A percentile compares a stretch with the other conserved stretches of the same genome.
These are phyloP conservation scores for Ariolimax columbianus DNA, from an alignment of 2,888 invertebrate genomes.

Conservation along the genomic window DNA sequence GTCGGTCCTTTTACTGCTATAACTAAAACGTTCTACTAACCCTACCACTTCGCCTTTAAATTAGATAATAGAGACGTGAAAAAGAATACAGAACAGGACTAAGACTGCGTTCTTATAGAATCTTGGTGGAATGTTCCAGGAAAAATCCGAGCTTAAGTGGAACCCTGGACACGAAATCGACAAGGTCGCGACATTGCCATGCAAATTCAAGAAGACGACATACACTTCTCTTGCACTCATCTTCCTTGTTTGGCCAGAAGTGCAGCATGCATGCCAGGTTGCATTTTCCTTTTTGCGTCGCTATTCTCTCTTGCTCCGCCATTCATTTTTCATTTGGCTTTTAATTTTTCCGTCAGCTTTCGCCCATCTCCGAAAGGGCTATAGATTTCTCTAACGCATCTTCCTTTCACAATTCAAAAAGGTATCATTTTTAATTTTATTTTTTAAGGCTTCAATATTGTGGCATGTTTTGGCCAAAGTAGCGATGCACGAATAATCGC, in stretches of 20 bases:
- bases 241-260: constrained; percentile 34
- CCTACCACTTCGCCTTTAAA: too few species aligned
- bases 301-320: neutral
- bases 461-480: constrained; percentile 28
- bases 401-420: constrained; percentile 1
- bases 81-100: too few species aligned
- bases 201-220: constrained; percentile 17
- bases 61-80: too few species aligned
- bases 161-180: neutral
- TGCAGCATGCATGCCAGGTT: constrained; percentile 23
- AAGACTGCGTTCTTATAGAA: neutral
- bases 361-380: neutral
- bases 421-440: neutral
- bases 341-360: neutral
- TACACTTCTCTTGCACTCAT: constrained; percentile 10
- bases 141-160: neutral
- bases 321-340: constrained; percentile 7
- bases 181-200: constrained; percentile 27
- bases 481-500: constrained; percentile 13
- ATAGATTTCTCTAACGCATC: constrained; percentile 9
- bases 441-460: constrained; percentile 17
- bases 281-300: neutral
- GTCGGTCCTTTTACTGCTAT: too few species aligned
- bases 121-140: neutral
- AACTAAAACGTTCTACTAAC: too few species aligned